Conservation (phyloP, 2,113 vertebrate species). For the Serilophus lunatus region DNA sequence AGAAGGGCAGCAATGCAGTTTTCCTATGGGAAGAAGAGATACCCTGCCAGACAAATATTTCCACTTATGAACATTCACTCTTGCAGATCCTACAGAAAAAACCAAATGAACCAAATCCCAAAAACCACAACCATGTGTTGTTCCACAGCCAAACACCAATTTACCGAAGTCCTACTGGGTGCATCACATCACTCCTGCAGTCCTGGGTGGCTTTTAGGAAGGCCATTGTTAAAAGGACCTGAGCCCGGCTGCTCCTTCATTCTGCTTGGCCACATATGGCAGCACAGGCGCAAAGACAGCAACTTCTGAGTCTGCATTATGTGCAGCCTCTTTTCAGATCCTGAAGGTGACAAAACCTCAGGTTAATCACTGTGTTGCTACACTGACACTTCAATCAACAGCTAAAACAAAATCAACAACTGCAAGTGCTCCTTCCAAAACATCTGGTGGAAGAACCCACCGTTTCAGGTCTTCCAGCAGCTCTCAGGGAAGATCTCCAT, state of each 20-base stretch:
- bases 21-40: background rate
- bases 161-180: background rate
- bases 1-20: background rate
- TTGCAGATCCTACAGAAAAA: background rate
- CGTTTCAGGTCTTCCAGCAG: too few species aligned
- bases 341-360: background rate
- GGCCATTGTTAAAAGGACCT: background rate
- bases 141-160: background rate
- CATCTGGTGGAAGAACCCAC: background rate
- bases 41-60: too few species aligned
- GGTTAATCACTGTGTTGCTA: background rate
- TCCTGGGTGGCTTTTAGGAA: background rate
- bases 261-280: background rate
- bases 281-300: background rate
- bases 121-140: background rate
- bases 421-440: background rate
- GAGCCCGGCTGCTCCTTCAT: background rate
- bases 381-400: background rate
- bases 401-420: background rate
- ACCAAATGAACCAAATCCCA: background rate
- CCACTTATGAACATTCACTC: background rate
- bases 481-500: background rate
- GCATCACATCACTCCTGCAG: background rate
- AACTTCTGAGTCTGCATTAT: background rate
- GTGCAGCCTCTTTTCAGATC: background rate